Conservation (phyloP, 2,797 vertebrate genomes). For the Bradypus variegatus region DNA sequence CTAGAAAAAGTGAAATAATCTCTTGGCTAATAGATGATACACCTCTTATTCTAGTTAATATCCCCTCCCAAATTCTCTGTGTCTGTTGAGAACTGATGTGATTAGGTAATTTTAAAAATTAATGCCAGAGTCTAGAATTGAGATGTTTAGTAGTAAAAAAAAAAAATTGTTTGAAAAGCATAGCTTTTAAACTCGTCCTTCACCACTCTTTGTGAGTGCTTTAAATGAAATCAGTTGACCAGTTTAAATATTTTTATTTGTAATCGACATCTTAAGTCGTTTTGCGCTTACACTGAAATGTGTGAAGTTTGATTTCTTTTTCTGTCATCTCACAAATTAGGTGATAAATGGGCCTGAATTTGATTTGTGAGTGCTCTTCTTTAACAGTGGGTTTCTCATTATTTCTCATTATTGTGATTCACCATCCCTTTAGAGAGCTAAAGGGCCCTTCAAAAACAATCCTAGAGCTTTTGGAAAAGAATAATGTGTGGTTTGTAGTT, state of each 20-base stretch:
- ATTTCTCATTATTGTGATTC: constrained; percentile 24
- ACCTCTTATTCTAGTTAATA: background rate
- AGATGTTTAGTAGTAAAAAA: background rate
- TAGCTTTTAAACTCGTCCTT: background rate
- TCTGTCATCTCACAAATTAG: background rate
- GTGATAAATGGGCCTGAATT: constrained; percentile 26
- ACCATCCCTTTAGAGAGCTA: background rate
- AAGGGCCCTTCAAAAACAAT: background rate
- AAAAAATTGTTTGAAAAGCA: constrained; percentile 6
- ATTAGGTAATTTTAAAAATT: constrained; percentile 32
- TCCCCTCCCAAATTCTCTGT: background rate
- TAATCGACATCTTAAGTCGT: background rate
- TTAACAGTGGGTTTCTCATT: constrained; percentile 10
- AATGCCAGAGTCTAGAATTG: constrained; percentile 4
- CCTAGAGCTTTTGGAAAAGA: constrained; percentile 23
- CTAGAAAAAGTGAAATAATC: background rate
- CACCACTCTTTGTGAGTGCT: constrained; percentile 14
- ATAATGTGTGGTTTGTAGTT: background rate
- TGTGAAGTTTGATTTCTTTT: background rate
- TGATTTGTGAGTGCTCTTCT: constrained; percentile 23
- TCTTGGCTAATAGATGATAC: background rate
- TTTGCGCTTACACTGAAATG: constrained; percentile 27
- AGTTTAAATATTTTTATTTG: constrained; percentile 15
- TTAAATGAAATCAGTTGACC: constrained; percentile 36
- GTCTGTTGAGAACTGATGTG: constrained; percentile 26